Evolutionary conservation across 2,797 vertebrate genomes (phyloP).

Genomic region (Mallotus villosus): DNA sequence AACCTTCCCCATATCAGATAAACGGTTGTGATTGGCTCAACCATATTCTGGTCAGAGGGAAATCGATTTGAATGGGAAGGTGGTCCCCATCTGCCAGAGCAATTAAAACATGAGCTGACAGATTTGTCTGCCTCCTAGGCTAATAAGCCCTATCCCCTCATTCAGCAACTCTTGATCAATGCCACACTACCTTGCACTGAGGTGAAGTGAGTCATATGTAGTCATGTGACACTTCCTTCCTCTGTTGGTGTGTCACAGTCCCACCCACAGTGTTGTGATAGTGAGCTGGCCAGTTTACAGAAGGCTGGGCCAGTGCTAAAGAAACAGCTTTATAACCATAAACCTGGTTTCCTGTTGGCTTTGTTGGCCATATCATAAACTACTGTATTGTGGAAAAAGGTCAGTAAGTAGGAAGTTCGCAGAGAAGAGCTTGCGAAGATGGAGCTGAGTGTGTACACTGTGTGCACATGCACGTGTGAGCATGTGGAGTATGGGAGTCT

Average conservation of each 20-base stretch:
- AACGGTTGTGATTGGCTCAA: no score
- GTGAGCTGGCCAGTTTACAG: slow-evolving; percentile 58
- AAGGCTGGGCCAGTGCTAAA: slow-evolving; percentile 56
- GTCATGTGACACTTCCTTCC: slow-evolving; percentile 47
- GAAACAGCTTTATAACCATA: slow-evolving; percentile 58
- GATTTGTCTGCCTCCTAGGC: no score
- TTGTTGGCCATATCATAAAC: slow-evolving; percentile 56
- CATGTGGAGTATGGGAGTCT: slow-evolving; percentile 3
- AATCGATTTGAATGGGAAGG: no score
- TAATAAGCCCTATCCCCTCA: slow-evolving; percentile 4
- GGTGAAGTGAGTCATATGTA: slow-evolving; percentile 58
- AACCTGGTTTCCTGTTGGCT: slow-evolving; percentile 52
- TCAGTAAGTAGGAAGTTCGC: slow-evolving; percentile 50
- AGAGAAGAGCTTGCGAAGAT: neutral
- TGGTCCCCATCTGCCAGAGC: no score
- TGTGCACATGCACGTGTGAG: neutral
- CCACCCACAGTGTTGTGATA: slow-evolving; percentile 52
- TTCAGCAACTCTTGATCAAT: neutral
- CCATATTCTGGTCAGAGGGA: no score
- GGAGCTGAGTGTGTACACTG: neutral
- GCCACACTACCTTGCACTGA: slow-evolving; percentile 39
- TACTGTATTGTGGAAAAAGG: slow-evolving; percentile 48
- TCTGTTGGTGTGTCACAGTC: slow-evolving; percentile 50
- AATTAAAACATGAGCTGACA: no score
- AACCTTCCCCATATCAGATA: no score